A percentile compares a stretch with the other conserved stretches of the same genome.
These are phyloP conservation scores for Megaptera novaeangliae DNA, from an alignment of 2,113 vertebrate species.

Conservation along the genomic window DNA sequence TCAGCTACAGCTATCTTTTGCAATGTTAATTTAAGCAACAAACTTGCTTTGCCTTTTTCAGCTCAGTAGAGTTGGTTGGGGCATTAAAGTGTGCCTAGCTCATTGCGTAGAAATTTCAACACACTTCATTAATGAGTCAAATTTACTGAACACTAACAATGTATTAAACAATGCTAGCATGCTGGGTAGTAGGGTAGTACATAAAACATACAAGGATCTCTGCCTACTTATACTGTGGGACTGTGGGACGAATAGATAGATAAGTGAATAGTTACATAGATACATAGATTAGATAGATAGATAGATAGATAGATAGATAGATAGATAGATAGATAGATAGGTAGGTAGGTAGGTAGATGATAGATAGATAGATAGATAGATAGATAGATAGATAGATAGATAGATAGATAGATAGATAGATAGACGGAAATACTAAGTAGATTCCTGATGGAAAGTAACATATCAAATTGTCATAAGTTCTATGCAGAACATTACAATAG, in stretches of 20 bases:
- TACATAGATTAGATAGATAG: neutral
- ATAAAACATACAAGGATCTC: neutral
- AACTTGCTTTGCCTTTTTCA: neutral
- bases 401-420: neutral
- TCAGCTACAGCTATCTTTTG: neutral
- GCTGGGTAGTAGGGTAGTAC: neutral
- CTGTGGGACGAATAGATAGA: neutral
- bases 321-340: neutral
- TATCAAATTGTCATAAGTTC: neutral
- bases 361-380: neutral
- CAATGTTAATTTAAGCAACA: neutral
- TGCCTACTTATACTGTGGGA: neutral
- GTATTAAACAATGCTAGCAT: neutral
- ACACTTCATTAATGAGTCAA: neutral
- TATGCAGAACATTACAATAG: neutral
- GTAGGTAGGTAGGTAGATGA: neutral
- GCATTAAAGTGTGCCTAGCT: neutral
- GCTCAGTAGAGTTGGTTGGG: neutral
- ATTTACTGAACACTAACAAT: neutral
- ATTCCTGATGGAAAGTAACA: neutral
- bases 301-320: neutral
- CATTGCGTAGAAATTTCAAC: neutral
- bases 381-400: neutral
- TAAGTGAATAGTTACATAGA: neutral
- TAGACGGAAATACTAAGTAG: neutral